Evolutionary conservation across 2,888 invertebrate species (phyloP).

Genomic region (Amphiduros pacificus): DNA sequence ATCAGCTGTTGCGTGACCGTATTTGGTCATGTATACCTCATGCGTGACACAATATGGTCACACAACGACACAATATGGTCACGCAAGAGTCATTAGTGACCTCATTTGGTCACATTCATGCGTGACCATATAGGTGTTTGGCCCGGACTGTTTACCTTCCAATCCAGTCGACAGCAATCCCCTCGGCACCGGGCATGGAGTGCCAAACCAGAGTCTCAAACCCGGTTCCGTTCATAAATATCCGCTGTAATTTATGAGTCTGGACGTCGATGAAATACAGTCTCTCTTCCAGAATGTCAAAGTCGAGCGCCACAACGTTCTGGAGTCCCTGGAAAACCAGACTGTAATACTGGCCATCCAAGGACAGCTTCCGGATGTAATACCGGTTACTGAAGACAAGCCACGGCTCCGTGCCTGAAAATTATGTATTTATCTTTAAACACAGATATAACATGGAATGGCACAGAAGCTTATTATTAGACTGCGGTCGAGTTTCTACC

Average conservation of each 20-base stretch:
- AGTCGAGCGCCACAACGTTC: conserved; percentile 75
- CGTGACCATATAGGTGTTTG: too few species aligned
- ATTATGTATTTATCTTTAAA: neutral
- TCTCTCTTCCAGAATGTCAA: conserved; percentile 41
- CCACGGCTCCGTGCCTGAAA: conserved; percentile 53
- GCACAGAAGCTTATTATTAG: too few species aligned
- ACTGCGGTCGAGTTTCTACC: too few species aligned
- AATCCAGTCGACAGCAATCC: conserved; percentile 71
- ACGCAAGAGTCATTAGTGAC: too few species aligned
- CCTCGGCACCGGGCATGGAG: conserved; percentile 43
- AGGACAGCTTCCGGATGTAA: conserved; percentile 93
- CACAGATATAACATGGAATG: neutral
- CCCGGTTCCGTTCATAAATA: conserved; percentile 56
- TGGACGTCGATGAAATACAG: conserved; percentile 49
- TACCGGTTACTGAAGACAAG: conserved; percentile 80
- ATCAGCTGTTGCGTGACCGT: too few species aligned
- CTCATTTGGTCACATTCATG: too few species aligned
- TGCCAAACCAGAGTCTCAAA: conserved; percentile 44
- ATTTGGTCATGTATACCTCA: too few species aligned
- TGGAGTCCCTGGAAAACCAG: conserved; percentile 88
- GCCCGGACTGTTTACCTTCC: conserved; percentile 65
- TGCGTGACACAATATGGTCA: too few species aligned
- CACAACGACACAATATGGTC: too few species aligned
- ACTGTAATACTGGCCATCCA: conserved; percentile 82
- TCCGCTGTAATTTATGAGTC: conserved; percentile 43